Base-by-base conservation (phyloP, 2,888 invertebrate genomes). In the Coremacera marginata region DNA sequence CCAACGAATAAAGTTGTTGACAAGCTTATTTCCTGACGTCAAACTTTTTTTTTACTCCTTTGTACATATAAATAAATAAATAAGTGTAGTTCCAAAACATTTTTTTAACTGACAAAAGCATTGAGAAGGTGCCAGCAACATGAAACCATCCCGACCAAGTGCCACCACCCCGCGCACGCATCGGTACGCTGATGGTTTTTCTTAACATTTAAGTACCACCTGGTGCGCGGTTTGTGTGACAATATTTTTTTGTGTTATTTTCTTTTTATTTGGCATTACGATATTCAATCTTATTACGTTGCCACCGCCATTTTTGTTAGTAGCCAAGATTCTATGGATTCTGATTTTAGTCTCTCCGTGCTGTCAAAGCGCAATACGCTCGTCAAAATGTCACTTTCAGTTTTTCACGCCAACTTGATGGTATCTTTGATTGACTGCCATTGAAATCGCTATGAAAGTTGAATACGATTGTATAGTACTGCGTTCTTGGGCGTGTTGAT, bases 301-400 rank as follows among this genome's bases (percentile, higher is more conserved):
- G 25, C 7, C 9, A 60, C 3, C 52, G 16, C 16, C 11, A 22
- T 8, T 27, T 27, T 19, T 16, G 31, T 27, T 16, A 14, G 14
- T 16, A 2, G 1, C 5, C 31, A 31, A 16, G 7, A 27, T 34
- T 34, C 16, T 63, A 7, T 16, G 16, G n/a, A n/a, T 51, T 27
- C 8, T 22, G 5, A 7, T 4, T 51, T 51, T n/a, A 7, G 9
- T 16, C 22, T 25, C 27, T 63, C 27, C n/a, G 55, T 22, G 14
- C 37, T 71, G 71, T 8, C 71, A 51, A 34, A 34, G 19, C 31
- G 52, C 19, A 57, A 44, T 14, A 14, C 7, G 22, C 72, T 71
- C 57, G 71, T 37, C 67, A 55, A 71, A 51, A 25, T 72, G 72
- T 73, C 60, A 73, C 34, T 34, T 60, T 60, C 68, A 73, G 73